Evolutionary conservation across 2,888 invertebrate genomes (phyloP).

Genomic region (Drosophila kanekoi): DNA sequence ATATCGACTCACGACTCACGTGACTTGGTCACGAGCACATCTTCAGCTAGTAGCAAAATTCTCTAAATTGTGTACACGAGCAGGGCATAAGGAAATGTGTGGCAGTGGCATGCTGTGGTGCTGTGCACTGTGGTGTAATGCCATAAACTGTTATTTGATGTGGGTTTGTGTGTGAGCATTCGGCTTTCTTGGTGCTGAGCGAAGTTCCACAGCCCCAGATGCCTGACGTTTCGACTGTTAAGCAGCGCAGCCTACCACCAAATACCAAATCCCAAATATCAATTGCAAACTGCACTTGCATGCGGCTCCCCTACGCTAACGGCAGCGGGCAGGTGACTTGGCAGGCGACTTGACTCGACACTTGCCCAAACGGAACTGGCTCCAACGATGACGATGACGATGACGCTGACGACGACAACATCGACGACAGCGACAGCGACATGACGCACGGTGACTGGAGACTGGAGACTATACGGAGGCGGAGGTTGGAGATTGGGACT

Average conservation of each 20-base stretch:
- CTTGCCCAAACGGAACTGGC: constrained; percentile 21
- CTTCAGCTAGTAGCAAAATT: constrained; percentile 21
- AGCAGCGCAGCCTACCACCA: constrained; percentile 5
- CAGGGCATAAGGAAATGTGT: constrained; percentile 54
- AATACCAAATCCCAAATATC: constrained; percentile 10
- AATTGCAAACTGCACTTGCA: background rate
- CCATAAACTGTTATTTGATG: constrained; percentile 76
- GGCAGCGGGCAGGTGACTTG: constrained; percentile 39
- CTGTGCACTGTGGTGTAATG: constrained; percentile 52
- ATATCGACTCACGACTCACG: background rate
- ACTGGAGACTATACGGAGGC: constrained; percentile 25
- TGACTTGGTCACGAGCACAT: constrained; percentile 27
- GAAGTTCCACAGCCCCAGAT: constrained; percentile 45
- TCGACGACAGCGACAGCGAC: constrained; percentile 39
- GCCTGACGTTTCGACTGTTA: constrained; percentile 26
- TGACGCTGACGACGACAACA: constrained; percentile 26
- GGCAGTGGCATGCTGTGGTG: constrained; percentile 46
- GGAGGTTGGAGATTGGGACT: constrained; percentile 14
- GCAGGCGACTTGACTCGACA: constrained; percentile 31
- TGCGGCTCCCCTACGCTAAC: constrained; percentile 22
- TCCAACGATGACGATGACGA: constrained; percentile 23
- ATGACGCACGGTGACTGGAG: constrained; percentile 49
- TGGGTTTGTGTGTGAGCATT: constrained; percentile 61
- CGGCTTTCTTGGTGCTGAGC: constrained; percentile 17
- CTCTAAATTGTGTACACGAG: constrained; percentile 30